These are phyloP conservation scores for Xylota segnis DNA, from an alignment of 2,888 invertebrate genomes.

Conservation along the genomic window DNA sequence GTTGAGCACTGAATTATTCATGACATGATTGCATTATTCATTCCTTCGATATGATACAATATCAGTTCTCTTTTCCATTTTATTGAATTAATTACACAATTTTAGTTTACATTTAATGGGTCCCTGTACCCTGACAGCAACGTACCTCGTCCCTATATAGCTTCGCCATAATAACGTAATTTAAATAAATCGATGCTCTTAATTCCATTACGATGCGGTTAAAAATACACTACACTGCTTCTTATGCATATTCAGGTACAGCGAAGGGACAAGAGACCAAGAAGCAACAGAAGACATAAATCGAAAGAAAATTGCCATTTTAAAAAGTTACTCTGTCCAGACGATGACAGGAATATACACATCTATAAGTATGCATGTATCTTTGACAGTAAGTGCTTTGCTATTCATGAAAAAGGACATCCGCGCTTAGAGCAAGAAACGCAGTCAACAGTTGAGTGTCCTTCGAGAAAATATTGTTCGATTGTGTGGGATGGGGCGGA, in stretches of 20 bases:
- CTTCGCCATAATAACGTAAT: constrained; percentile 8
- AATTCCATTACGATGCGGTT: constrained; percentile 35
- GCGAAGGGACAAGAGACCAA: not conserved
- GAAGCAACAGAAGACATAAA: not conserved
- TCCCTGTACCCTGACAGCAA: constrained; percentile 8
- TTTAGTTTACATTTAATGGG: constrained; percentile 11
- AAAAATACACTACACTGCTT: constrained; percentile 23
- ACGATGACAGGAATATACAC: constrained; percentile 9
- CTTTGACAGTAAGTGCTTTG: constrained; percentile 10
- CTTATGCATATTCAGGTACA: constrained; percentile 8
- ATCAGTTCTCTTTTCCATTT: constrained; percentile 5
- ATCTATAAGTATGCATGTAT: too few species aligned
- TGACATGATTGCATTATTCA: not conserved
- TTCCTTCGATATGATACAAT: not conserved
- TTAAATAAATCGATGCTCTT: constrained; percentile 41
- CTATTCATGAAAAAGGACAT: not conserved
- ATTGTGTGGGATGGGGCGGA: not conserved
- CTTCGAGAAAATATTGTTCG: not conserved
- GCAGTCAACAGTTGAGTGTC: not conserved
- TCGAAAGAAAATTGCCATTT: constrained; percentile 25
- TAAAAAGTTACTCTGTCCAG: constrained; percentile 20
- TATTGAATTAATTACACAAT: constrained; percentile 21
- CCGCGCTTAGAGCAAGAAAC: not conserved
- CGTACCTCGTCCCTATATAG: not conserved
- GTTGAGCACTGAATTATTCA: not conserved